A percentile compares a stretch with the other conserved stretches of the same genome.
These are phyloP conservation scores for Branchinecta lindahli DNA, from an alignment of 1,140 invertebrate genomes.

Conservation along the genomic window DNA sequence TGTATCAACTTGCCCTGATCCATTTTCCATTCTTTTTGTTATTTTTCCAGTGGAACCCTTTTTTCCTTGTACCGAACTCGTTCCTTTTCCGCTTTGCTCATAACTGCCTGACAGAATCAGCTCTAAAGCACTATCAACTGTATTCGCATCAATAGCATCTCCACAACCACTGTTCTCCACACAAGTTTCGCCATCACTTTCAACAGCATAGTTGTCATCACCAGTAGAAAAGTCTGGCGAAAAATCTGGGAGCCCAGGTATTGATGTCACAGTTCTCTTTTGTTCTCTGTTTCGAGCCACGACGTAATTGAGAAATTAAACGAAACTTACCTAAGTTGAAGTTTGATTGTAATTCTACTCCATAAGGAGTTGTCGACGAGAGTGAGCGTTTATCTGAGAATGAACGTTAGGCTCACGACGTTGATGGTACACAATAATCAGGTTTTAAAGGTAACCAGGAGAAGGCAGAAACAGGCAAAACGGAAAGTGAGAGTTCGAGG, in stretches of 20 bases:
- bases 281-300: background rate
- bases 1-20: background rate
- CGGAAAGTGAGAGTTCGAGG: no score
- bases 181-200: background rate
- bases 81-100: background rate
- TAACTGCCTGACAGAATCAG: background rate
- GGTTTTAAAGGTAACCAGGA: no score
- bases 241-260: background rate
- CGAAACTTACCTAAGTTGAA: no score
- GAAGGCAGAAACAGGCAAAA: no score
- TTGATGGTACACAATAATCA: no score
- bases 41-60: background rate
- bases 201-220: background rate
- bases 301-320: no score
- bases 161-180: background rate
- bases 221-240: background rate
- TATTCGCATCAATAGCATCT: background rate
- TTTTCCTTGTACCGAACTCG: background rate
- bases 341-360: no score
- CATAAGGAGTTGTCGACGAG: no score
- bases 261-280: background rate
- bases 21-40: background rate
- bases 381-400: no score
- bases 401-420: no score
- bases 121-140: constrained; percentile 6